These are phyloP conservation scores for Dryoscopus gambensis DNA, from an alignment of 2,113 vertebrate genomes.

Conservation along the genomic window DNA sequence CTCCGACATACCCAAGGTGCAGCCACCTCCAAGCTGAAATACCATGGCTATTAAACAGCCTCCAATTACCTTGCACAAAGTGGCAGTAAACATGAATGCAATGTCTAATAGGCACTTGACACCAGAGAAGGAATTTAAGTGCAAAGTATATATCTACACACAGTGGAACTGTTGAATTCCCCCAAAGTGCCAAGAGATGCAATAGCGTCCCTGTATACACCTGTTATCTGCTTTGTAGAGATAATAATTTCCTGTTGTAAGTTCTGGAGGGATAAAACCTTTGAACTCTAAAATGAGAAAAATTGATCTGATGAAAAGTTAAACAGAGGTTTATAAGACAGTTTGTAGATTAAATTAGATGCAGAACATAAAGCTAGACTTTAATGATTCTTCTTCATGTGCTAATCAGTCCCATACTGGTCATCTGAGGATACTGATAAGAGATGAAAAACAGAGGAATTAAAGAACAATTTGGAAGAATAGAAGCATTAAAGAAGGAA, in stretches of 20 bases:
- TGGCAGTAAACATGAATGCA: background rate
- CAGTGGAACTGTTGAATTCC: background rate
- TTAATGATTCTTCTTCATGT: slow-evolving; percentile 15
- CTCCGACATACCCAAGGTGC: background rate
- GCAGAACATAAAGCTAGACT: background rate
- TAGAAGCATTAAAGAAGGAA: background rate
- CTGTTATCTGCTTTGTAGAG: background rate
- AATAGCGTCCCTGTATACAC: background rate
- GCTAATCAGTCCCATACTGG: background rate
- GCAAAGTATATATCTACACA: background rate
- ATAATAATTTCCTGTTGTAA: background rate
- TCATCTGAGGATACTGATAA: background rate
- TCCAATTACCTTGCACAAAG: background rate
- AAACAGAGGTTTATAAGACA: background rate
- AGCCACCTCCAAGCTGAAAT: background rate
- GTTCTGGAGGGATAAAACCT: background rate
- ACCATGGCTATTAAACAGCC: background rate
- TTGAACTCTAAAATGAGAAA: slow-evolving; percentile 16
- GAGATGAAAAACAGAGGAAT: background rate
- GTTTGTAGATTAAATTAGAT: background rate
- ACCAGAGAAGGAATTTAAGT: background rate
- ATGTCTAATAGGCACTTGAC: background rate
- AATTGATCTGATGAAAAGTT: slow-evolving; percentile 5
- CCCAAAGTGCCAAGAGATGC: background rate
- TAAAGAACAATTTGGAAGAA: background rate